Evolutionary conservation across 2,888 invertebrate species (phyloP).

Genomic region (Leptopilina myrica): DNA sequence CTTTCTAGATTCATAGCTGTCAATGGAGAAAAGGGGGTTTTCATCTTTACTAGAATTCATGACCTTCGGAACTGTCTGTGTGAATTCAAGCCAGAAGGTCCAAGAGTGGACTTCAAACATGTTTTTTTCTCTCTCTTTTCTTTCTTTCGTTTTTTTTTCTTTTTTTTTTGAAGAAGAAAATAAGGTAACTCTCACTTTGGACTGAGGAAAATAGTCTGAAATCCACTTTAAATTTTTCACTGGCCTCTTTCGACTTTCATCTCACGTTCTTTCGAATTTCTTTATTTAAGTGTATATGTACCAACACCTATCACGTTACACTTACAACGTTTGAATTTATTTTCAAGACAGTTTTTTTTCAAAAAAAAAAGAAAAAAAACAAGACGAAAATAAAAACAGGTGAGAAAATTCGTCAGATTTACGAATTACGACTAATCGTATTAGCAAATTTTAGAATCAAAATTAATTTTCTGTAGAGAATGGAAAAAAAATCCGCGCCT

Average conservation of each 20-base stretch:
- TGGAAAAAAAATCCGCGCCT: no score
- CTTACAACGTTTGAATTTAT: not conserved
- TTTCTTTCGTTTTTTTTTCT: no score
- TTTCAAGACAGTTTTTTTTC: not conserved
- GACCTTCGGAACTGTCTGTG: not conserved
- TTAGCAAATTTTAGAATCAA: no score
- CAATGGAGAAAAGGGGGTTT: not conserved
- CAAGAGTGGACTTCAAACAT: not conserved
- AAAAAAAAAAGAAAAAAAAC: no score
- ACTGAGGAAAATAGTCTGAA: slow-evolving; percentile 11
- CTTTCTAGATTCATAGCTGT: not conserved
- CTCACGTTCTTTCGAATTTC: slow-evolving; percentile 6
- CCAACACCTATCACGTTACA: not conserved
- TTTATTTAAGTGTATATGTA: not conserved
- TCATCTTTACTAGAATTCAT: slow-evolving; percentile 1
- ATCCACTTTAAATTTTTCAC: slow-evolving; percentile 20
- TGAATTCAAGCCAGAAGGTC: not conserved
- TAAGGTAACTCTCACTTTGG: slow-evolving; percentile 12
- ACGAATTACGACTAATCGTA: no score
- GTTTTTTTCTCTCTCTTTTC: not conserved
- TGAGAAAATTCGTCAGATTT: no score
- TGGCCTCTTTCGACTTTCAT: not conserved
- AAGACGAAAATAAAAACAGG: no score
- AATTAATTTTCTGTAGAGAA: no score
- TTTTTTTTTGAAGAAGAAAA: not conserved